Conservation (phyloP, 1,140 invertebrate species). For the Zaprionus nigranus region DNA sequence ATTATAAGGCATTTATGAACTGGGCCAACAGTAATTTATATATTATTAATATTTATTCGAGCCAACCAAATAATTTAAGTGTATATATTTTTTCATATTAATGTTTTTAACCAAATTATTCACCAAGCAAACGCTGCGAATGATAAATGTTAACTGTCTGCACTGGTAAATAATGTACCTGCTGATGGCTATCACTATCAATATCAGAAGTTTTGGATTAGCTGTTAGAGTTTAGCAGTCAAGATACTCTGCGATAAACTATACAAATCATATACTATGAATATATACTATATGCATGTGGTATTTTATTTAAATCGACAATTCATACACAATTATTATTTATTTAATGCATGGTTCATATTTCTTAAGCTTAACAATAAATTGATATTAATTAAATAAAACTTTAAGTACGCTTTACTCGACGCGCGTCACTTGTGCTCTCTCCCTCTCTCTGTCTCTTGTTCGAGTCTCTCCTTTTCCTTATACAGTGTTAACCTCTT, state of each 20-base stretch:
- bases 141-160: neutral
- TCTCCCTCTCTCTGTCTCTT: too few species aligned
- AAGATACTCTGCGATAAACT: neutral
- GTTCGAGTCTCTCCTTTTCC: too few species aligned
- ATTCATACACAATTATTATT: neutral
- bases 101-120: neutral
- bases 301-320: neutral
- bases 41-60: neutral
- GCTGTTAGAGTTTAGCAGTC: neutral
- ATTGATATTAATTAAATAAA: too few species aligned
- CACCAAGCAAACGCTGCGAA: neutral
- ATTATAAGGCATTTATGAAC: constrained; percentile 26
- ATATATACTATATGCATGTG: neutral
- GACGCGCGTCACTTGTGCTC: too few species aligned
- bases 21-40: neutral
- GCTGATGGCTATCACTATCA: neutral
- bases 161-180: neutral
- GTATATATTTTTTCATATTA: neutral
- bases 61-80: neutral
- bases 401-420: too few species aligned
- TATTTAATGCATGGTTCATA: neutral
- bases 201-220: constrained; percentile 4
- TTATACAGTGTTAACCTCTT: too few species aligned
- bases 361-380: too few species aligned
- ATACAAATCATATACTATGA: neutral